Conservation (phyloP, 2,113 vertebrate species). For the Phoxinus phoxinus region DNA sequence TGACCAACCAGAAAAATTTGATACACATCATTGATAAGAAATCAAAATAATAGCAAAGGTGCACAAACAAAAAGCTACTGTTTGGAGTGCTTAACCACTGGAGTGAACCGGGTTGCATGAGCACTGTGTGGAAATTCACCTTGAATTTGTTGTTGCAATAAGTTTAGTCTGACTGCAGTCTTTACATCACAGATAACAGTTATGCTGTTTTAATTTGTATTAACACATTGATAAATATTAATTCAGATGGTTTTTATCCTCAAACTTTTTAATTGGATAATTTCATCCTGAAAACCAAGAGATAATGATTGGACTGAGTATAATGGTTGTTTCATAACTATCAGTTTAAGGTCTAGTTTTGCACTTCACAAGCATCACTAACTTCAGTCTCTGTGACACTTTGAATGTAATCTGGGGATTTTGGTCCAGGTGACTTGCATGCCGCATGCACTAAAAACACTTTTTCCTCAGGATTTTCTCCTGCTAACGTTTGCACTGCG, state of each 20-base stretch:
- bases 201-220: neutral
- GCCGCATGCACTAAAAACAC: constrained; percentile 65
- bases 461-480: neutral
- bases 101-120: constrained; percentile 47
- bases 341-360: neutral
- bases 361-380: neutral
- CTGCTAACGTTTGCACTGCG: neutral
- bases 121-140: constrained; percentile 23
- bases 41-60: constrained; percentile 55
- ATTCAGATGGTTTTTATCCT: neutral
- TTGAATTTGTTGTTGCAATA: neutral
- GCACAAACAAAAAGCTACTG: constrained; percentile 12
- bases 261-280: neutral
- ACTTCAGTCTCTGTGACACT: neutral
- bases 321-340: neutral
- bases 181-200: neutral
- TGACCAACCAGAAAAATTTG: constrained; percentile 83
- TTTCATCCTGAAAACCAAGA: neutral
- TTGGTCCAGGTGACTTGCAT: constrained; percentile 65
- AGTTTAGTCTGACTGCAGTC: neutral
- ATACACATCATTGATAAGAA: constrained; percentile 76
- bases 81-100: constrained; percentile 52
- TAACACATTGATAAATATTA: no score
- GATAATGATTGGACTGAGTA: neutral
- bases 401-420: constrained; percentile 25